phyloP scores from a whole-genome alignment of 2,113 vertebrate species.

The Herpetotheres cachinnans region DNA sequence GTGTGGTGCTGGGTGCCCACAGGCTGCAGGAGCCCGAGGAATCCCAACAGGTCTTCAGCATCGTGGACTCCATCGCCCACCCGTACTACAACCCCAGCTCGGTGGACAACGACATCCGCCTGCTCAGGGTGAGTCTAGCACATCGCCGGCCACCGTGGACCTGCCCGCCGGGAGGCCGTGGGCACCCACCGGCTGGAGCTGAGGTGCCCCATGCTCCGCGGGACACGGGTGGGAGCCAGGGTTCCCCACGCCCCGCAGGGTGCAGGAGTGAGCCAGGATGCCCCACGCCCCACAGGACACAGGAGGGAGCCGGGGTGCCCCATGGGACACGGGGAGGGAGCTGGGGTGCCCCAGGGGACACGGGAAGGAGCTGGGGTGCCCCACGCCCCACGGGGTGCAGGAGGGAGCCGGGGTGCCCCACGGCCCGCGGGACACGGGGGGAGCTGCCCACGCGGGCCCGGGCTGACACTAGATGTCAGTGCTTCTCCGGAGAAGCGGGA shows the following conservation, averaged over 20 bases:
- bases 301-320: background rate
- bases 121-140: slow-evolving; percentile 57
- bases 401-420: background rate
- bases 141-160: fast-evolving
- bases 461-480: slow-evolving; percentile 49
- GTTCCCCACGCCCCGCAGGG: too few relatives aligned
- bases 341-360: background rate
- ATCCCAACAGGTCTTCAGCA: slow-evolving; percentile 55
- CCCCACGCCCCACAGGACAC: background rate
- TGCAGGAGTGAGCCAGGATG: too few relatives aligned
- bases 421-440: fast-evolving
- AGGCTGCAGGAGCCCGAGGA: slow-evolving; percentile 18
- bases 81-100: background rate
- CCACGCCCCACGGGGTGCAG: background rate
- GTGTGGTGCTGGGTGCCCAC: slow-evolving; percentile 70
- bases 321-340: background rate
- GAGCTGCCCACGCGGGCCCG: background rate
- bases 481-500: slow-evolving; percentile 27
- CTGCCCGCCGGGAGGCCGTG: background rate
- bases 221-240: too few relatives aligned
- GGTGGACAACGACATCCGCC: slow-evolving; percentile 61
- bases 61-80: slow-evolving; percentile 30
- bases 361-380: background rate
- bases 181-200: background rate
- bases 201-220: background rate